phyloP scores from a whole-genome alignment of 2,888 invertebrate genomes.

The Pelosia muscerda region DNA sequence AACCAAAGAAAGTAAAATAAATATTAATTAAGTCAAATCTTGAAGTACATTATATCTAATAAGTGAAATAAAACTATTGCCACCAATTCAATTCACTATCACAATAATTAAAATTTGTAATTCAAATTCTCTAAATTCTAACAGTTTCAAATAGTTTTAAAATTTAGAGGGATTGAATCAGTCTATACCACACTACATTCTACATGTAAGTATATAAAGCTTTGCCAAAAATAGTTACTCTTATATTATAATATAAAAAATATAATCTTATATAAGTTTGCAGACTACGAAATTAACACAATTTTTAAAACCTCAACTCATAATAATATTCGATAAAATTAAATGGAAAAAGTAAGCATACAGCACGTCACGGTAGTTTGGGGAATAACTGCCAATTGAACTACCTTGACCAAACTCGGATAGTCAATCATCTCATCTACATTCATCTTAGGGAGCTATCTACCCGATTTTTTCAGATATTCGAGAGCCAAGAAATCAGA shows the following conservation, averaged over 20 bases:
- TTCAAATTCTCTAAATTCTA: background rate
- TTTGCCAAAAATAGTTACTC: background rate
- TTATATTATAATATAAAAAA: background rate
- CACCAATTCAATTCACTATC: background rate
- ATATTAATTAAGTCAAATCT: background rate
- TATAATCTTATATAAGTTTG: background rate
- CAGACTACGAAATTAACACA: background rate
- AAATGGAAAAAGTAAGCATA: no score
- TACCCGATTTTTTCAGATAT: no score
- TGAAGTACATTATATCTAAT: background rate
- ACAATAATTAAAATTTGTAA: background rate
- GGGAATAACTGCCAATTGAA: no score
- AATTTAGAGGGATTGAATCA: background rate
- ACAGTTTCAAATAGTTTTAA: background rate
- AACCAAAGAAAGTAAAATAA: no score
- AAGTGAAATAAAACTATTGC: background rate
- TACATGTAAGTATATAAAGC: slow-evolving; percentile 7
- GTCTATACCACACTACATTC: background rate
- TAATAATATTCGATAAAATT: background rate
- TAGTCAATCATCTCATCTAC: no score
- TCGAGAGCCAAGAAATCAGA: no score
- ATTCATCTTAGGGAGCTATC: no score
- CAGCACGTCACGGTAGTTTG: no score
- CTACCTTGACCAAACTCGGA: no score
- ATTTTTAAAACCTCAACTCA: background rate